These are phyloP conservation scores for Serilophus lunatus DNA, from an alignment of 2,113 vertebrate species.

Conservation along the genomic window DNA sequence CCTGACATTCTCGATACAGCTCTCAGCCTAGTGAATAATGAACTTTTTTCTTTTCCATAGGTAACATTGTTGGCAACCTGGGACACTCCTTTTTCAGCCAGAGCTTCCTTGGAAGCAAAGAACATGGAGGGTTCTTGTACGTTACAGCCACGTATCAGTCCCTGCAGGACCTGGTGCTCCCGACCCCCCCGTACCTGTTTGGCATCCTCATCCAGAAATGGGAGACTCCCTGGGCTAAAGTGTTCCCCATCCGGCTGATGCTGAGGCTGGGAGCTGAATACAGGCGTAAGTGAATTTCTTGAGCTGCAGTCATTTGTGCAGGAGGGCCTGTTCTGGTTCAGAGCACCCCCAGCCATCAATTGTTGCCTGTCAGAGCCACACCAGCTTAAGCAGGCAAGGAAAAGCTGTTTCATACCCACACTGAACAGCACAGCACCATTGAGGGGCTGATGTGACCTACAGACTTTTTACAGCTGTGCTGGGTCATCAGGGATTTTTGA, in stretches of 20 bases:
- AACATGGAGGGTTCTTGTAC: slow-evolving; percentile 96
- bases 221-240: slow-evolving; percentile 99
- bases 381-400: background rate
- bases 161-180: slow-evolving; percentile 92
- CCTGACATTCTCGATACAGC: background rate
- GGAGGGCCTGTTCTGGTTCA: background rate
- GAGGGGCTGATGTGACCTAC: background rate
- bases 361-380: background rate
- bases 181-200: slow-evolving; percentile 93
- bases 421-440: background rate
- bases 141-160: slow-evolving; percentile 94
- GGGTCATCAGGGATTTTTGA: background rate
- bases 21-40: background rate
- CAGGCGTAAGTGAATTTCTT: slow-evolving; percentile 84
- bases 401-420: background rate
- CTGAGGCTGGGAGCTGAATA: slow-evolving; percentile 96
- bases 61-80: slow-evolving; percentile 91
- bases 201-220: slow-evolving; percentile 98
- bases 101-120: slow-evolving; percentile 95
- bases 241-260: slow-evolving; percentile 97
- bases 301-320: background rate
- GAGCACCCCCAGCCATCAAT: background rate
- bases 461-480: background rate
- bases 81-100: slow-evolving; percentile 98
- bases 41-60: slow-evolving; percentile 64